Percentiles rank a stretch among this genome's conserved stretches.
Conservation (phyloP, 23 tunicate genomes). For the Botrylloides violaceus region DNA sequence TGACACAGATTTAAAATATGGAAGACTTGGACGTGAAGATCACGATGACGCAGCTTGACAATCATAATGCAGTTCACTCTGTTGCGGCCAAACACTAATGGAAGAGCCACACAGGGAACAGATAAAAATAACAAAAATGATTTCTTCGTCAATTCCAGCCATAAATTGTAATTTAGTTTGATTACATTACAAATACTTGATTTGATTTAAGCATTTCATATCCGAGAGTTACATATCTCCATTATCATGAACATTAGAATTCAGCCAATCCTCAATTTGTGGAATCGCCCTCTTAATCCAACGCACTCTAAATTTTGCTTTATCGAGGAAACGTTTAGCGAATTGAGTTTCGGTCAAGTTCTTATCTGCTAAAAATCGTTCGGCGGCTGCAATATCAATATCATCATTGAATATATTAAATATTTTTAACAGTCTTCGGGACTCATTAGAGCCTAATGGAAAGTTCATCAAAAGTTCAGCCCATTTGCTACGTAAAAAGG, state of each 20-base stretch:
- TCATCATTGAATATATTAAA: slow-evolving; percentile 28
- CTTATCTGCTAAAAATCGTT: slow-evolving; percentile 33
- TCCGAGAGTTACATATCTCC: no score
- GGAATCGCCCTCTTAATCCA: slow-evolving; percentile 30
- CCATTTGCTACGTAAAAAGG: slow-evolving; percentile 58
- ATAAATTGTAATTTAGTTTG: no score
- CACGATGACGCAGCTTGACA: no score
- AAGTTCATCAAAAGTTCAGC: slow-evolving; percentile 19
- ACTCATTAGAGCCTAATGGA: slow-evolving; percentile 34
- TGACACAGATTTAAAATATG: no score
- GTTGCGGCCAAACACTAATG: no score
- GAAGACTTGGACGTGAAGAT: no score
- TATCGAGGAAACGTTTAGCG: slow-evolving; percentile 35
- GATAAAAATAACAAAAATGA: no score
- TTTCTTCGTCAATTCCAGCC: no score
- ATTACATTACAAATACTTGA: no score
- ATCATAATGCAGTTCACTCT: no score
- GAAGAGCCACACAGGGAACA: no score
- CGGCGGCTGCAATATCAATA: slow-evolving; percentile 40
- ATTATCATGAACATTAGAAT: background rate
- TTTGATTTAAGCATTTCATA: no score
- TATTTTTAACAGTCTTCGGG: slow-evolving; percentile 23
- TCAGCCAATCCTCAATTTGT: slow-evolving; percentile 23
- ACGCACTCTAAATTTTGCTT: slow-evolving; percentile 20
- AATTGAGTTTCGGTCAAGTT: slow-evolving; percentile 28